A percentile compares a stretch with the other conserved stretches of the same genome.
Conservation (phyloP, 2,888 invertebrate species). For the Gordius sp. region DNA sequence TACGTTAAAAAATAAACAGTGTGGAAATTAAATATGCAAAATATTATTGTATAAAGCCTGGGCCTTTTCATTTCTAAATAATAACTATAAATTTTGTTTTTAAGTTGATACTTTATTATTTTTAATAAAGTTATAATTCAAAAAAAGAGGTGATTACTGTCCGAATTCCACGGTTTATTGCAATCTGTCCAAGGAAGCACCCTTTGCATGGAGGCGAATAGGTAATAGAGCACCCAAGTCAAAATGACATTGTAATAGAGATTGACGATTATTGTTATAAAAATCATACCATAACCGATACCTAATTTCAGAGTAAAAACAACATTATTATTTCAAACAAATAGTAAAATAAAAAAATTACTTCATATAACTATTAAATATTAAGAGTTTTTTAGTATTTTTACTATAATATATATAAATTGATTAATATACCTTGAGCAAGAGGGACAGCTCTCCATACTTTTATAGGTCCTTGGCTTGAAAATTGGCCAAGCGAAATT, state of each 20-base stretch:
- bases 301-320: constrained; percentile 33
- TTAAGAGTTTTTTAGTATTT: background rate
- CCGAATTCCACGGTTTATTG: constrained; percentile 52
- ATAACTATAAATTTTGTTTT: no score
- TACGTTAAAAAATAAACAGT: no score
- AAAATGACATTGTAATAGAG: constrained; percentile 81
- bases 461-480: constrained; percentile 14
- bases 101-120: no score
- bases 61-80: no score
- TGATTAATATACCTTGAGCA: constrained; percentile 7
- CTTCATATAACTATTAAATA: background rate
- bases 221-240: constrained; percentile 69
- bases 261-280: constrained; percentile 72
- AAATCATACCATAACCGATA: constrained; percentile 64
- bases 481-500: constrained; percentile 8
- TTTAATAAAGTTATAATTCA: no score
- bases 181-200: constrained; percentile 64
- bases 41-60: no score
- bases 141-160: no score
- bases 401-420: background rate
- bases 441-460: constrained; percentile 8
- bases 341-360: background rate
- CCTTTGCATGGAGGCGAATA: constrained; percentile 57
- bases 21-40: no score
- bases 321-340: constrained; percentile 4